phyloP scores from a whole-genome alignment of 2,797 vertebrate species.

The Tympanoctomys barrerae region DNA sequence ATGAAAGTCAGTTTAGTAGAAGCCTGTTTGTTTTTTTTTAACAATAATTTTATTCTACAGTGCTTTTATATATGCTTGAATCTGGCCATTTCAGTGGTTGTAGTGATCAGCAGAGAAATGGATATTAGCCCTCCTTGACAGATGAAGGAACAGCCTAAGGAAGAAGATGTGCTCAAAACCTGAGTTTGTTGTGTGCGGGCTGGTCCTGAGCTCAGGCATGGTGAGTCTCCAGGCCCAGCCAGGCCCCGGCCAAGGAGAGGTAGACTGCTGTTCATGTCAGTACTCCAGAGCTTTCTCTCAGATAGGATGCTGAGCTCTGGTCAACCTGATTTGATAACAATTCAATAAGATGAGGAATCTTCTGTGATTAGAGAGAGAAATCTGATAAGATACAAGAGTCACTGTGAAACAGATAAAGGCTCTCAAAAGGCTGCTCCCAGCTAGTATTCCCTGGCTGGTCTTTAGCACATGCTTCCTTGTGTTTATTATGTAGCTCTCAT shows the following conservation, averaged over 20 bases:
- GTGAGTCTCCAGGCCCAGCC: background rate
- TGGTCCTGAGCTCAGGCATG: background rate
- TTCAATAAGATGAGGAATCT: constrained; percentile 64
- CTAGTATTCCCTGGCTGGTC: constrained; percentile 55
- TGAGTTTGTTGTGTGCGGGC: background rate
- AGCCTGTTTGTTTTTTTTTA: constrained; percentile 16
- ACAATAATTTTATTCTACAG: background rate
- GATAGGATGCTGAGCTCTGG: background rate
- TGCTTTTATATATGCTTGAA: background rate
- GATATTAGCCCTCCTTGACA: background rate
- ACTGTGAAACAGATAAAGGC: constrained; percentile 68
- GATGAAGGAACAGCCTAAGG: background rate
- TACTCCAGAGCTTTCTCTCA: constrained; percentile 35
- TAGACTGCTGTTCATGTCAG: constrained; percentile 42
- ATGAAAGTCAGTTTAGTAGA: constrained; percentile 10
- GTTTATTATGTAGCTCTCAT: constrained; percentile 68
- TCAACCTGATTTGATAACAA: constrained; percentile 75
- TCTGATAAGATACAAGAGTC: constrained; percentile 65
- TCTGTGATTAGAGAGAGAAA: constrained; percentile 24
- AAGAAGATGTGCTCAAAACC: background rate
- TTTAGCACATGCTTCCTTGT: background rate
- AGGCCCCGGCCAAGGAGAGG: background rate
- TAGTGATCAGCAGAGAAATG: background rate
- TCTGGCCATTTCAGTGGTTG: background rate
- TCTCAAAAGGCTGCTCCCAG: constrained; percentile 62